These are phyloP conservation scores for Axis porcinus DNA, from an alignment of 2,113 vertebrate genomes.

Conservation along the genomic window DNA sequence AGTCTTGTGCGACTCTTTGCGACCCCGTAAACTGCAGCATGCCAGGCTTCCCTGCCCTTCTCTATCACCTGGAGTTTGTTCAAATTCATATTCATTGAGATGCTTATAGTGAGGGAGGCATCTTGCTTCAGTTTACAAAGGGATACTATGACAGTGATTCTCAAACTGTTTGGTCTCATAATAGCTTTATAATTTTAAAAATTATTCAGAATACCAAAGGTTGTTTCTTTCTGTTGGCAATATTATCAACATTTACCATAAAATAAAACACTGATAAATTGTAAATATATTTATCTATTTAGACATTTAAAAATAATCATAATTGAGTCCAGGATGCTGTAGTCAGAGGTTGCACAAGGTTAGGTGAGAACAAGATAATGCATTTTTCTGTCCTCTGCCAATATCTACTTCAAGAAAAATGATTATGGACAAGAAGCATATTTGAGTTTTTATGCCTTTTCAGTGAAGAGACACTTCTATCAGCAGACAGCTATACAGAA, in stretches of 20 bases:
- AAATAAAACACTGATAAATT: background rate
- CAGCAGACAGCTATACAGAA: slow-evolving; percentile 84
- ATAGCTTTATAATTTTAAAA: background rate
- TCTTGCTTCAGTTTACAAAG: background rate
- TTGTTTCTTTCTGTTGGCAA: background rate
- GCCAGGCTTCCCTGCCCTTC: background rate
- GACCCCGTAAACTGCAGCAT: background rate
- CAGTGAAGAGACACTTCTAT: slow-evolving; percentile 87
- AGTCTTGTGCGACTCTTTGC: rapidly evolving
- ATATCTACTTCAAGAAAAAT: slow-evolving; percentile 85
- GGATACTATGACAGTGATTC: background rate
- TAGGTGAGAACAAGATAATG: slow-evolving; percentile 89
- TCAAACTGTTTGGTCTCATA: background rate
- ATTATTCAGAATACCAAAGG: background rate
- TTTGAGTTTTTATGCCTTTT: slow-evolving; percentile 92
- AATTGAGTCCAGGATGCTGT: slow-evolving; percentile 50
- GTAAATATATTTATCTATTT: background rate
- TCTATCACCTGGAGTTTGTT: background rate
- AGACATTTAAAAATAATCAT: background rate
- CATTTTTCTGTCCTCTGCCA: slow-evolving; percentile 85
- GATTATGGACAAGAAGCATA: slow-evolving; percentile 91
- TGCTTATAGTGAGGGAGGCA: background rate
- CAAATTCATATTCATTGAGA: background rate
- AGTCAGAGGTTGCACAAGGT: slow-evolving; percentile 88
- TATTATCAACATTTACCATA: background rate